A percentile compares a stretch with the other conserved stretches of the same genome.
Conservation (phyloP, 2,113 vertebrate species). For the Rattus norvegicus region DNA sequence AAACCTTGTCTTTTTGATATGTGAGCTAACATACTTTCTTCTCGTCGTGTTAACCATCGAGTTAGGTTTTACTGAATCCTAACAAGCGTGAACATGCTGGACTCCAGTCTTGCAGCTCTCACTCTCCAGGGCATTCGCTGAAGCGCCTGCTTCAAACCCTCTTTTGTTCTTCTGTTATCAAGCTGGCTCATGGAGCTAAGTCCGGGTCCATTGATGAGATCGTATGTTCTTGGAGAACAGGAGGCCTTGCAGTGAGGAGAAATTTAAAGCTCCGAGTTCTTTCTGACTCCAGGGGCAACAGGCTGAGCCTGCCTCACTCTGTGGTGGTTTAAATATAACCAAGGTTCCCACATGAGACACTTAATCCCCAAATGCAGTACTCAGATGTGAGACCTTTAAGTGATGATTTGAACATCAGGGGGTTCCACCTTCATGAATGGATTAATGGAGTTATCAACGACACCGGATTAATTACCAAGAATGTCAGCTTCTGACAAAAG, state of each 20-base stretch:
- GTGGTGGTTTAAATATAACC: background rate
- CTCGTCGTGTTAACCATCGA: background rate
- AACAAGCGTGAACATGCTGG: background rate
- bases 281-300: background rate
- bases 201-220: background rate
- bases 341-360: background rate
- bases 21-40: background rate
- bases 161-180: background rate
- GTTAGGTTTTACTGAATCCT: background rate
- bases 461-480: background rate
- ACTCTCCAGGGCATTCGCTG: background rate
- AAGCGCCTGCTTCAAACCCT: background rate
- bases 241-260: background rate
- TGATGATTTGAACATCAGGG: background rate
- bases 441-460: background rate
- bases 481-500: background rate
- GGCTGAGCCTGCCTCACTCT: background rate
- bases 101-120: background rate
- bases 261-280: conserved; percentile 18
- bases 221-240: background rate
- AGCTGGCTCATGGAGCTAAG: background rate
- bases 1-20: background rate
- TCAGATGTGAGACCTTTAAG: background rate
- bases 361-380: background rate
- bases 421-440: background rate